Evolutionary conservation across 1,140 invertebrate species (phyloP), one percentile per base, ranked within the genome.

Genomic region (Listronotus oregonensis): DNA sequence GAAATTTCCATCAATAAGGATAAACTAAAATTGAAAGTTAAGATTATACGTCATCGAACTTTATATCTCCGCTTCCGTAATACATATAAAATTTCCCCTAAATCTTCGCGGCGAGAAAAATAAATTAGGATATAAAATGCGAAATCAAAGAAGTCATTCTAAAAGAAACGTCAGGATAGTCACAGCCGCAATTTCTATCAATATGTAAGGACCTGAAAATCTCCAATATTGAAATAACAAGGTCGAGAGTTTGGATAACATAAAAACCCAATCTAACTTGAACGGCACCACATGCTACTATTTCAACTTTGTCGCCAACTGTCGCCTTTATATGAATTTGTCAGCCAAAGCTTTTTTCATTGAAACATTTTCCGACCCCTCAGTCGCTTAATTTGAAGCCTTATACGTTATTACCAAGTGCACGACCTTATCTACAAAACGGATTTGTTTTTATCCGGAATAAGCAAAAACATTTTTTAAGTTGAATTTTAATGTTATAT

Each of bases 261-360:
- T 63, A 71, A 71, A 69, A 71, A 71, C 64, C 64, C 70, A 71
- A 71, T 71, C 64, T 71, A 71, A 71, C 60, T 71, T 71, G 46
- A 52, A 64, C 60, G 62, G 44, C 64, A 58, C 70, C 70, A 71
- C 70, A 71, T 71, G 70, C 60, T 68, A 67, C 70, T 64, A 69
- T 71, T 71, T 67, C 70, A 66, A 71, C 61, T 71, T 71, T 49
- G 43, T 64, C 56, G 52, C 61, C 66, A 62, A 71, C 69, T 64
- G 61, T 64, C 54, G 66, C 18, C 54, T 56, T 64, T 65, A 71
- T 69, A 71, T 71, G 66, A 71, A 68, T 71, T 71, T 66, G 59
- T 58, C 44, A 40, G 43, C 34, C 12, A 11, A 15, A 18, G 40
- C 27, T 63, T 60, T 67, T 64, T 67, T 61, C 65, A 46, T 46